Percentiles rank a stretch among this genome's conserved stretches.
These are phyloP conservation scores for Falcunculus frontatus DNA, from an alignment of 2,113 vertebrate species.

Conservation along the genomic window DNA sequence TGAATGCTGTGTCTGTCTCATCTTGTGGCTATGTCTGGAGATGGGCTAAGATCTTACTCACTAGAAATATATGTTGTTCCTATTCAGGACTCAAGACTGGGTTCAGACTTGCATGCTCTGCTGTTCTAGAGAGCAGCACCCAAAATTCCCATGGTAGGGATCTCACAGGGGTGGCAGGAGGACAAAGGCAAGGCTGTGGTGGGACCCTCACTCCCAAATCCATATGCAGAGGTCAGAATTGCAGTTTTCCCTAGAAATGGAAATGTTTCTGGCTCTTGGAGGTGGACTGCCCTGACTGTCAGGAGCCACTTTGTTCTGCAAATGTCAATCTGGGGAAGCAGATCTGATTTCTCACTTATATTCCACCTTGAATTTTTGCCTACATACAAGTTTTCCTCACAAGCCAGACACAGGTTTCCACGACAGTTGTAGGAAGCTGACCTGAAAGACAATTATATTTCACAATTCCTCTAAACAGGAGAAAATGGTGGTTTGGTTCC, in stretches of 20 bases:
- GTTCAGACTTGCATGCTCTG: neutral
- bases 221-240: neutral
- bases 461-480: conserved; percentile 63
- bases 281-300: neutral
- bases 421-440: conserved; percentile 28
- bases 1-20: conserved; percentile 33
- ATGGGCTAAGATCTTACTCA: neutral
- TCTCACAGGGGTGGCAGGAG: neutral
- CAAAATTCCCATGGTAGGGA: neutral
- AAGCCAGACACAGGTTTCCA: conserved; percentile 9
- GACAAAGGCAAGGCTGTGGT: neutral
- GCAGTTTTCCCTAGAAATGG: neutral
- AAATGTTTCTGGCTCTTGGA: neutral
- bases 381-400: neutral
- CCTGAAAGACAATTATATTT: conserved; percentile 66
- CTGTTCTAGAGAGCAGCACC: neutral
- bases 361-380: neutral
- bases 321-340: neutral
- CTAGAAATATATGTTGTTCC: neutral
- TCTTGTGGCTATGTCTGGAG: neutral
- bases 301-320: neutral
- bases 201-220: neutral
- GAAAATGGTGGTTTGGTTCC: conserved; percentile 56
- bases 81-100: neutral
- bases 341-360: neutral